Conservation (phyloP, 2,113 vertebrate genomes). For the Capreolus pygargus region DNA sequence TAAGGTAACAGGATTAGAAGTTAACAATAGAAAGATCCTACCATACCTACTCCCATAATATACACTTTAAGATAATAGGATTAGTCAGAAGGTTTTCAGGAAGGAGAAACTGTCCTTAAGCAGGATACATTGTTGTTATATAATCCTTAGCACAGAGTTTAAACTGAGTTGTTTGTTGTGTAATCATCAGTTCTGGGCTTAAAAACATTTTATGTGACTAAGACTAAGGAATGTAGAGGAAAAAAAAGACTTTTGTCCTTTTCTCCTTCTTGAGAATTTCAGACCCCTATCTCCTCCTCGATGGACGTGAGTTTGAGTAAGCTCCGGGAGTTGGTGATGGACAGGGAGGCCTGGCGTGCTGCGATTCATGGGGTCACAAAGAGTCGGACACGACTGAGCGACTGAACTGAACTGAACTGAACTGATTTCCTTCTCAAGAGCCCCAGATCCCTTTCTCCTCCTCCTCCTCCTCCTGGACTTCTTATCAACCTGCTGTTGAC, state of each 20-base stretch:
- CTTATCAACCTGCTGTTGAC: not conserved
- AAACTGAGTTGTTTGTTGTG: not conserved
- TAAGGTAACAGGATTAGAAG: not conserved
- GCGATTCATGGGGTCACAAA: too few species aligned
- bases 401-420: too few species aligned
- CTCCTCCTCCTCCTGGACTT: not conserved
- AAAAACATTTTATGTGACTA: not conserved
- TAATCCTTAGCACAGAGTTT: not conserved
- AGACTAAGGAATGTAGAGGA: not conserved
- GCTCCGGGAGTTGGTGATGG: too few species aligned
- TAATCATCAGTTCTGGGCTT: not conserved
- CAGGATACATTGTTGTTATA: not conserved
- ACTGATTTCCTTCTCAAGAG: not conserved
- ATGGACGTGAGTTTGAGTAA: too few species aligned
- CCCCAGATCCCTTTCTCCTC: not conserved
- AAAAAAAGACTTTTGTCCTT: not conserved
- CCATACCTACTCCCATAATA: not conserved
- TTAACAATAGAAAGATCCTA: not conserved
- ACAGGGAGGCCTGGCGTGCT: too few species aligned
- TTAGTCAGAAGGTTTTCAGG: not conserved
- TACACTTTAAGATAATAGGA: not conserved
- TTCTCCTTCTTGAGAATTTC: not conserved
- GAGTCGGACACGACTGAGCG: too few species aligned
- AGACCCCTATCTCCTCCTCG: not conserved
- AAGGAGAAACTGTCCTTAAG: not conserved